These are phyloP conservation scores for Lathronympha strigana DNA, from an alignment of 2,888 invertebrate species.

Conservation along the genomic window DNA sequence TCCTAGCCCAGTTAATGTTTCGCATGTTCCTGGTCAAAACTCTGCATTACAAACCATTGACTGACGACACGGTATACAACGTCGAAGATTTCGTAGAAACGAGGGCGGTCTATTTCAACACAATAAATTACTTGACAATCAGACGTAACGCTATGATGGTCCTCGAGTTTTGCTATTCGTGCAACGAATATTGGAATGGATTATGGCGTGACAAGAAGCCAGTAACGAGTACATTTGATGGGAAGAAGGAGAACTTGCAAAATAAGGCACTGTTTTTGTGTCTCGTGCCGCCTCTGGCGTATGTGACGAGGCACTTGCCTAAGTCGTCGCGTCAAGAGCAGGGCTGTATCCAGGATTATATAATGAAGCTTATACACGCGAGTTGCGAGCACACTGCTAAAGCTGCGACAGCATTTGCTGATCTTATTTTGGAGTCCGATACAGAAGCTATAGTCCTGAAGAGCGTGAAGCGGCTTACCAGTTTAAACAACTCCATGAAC, in stretches of 20 bases:
- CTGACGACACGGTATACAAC: slow-evolving; percentile 61
- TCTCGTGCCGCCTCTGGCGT: slow-evolving; percentile 85
- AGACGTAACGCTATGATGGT: slow-evolving; percentile 60
- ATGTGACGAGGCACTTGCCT: slow-evolving; percentile 55
- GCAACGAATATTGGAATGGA: slow-evolving; percentile 62
- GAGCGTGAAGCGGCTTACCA: slow-evolving; percentile 83
- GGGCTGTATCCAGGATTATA: slow-evolving; percentile 84
- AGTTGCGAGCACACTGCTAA: slow-evolving; percentile 86
- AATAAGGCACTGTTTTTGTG: slow-evolving; percentile 86
- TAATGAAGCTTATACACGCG: slow-evolving; percentile 84
- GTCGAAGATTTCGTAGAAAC: slow-evolving; percentile 68
- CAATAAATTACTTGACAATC: slow-evolving; percentile 59
- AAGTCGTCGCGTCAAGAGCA: slow-evolving; percentile 55
- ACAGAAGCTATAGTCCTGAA: slow-evolving; percentile 75
- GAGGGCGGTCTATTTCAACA: slow-evolving; percentile 65
- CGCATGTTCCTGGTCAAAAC: slow-evolving; percentile 70
- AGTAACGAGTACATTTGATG: slow-evolving; percentile 49
- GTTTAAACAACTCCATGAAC: slow-evolving; percentile 82
- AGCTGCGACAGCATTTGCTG: slow-evolving; percentile 84
- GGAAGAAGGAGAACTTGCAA: slow-evolving; percentile 71
- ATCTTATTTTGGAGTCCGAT: slow-evolving; percentile 76
- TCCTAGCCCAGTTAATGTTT: slow-evolving; percentile 78
- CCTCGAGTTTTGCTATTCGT: slow-evolving; percentile 67
- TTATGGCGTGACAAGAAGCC: slow-evolving; percentile 58
- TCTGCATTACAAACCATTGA: slow-evolving; percentile 61